Evolutionary conservation across 2,888 invertebrate genomes (phyloP).

Genomic region (Tricholauxania praeusta): DNA sequence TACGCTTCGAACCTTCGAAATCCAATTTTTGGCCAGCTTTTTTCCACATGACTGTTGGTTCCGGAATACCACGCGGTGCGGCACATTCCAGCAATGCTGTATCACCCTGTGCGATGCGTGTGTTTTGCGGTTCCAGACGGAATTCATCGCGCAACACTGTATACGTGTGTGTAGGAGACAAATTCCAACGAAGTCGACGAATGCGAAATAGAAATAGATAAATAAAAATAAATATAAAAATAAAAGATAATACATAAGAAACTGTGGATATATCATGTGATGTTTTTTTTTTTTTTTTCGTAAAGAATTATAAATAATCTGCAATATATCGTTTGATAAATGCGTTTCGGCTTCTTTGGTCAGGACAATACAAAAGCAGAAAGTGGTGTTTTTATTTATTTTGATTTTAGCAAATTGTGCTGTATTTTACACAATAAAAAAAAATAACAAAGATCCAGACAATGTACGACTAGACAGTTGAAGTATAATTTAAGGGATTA

Average conservation of each 20-base stretch:
- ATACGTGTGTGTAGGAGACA: conserved; percentile 39
- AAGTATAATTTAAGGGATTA: conserved; percentile 36
- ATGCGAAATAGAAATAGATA: background rate
- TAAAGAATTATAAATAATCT: conserved; percentile 40
- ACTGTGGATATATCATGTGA: conserved; percentile 20
- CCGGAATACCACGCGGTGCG: conserved; percentile 90
- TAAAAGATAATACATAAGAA: conserved; percentile 19
- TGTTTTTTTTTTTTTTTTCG: background rate
- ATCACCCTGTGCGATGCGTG: conserved; percentile 86
- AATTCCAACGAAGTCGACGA: conserved; percentile 26
- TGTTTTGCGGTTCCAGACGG: conserved; percentile 84
- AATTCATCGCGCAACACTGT: conserved; percentile 91
- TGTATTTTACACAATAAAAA: background rate
- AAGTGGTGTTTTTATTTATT: no score
- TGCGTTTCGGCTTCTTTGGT: conserved; percentile 18
- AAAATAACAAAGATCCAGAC: background rate
- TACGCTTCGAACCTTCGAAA: conserved; percentile 76
- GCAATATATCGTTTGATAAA: conserved; percentile 36
- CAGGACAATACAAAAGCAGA: background rate
- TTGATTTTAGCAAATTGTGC: background rate
- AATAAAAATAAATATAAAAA: no score
- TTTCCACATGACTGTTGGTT: conserved; percentile 88
- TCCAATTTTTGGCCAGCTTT: conserved; percentile 85
- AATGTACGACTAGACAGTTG: conserved; percentile 33
- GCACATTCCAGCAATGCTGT: conserved; percentile 87